Evolutionary conservation across 2,797 vertebrate species (phyloP).

Genomic region (Arctocebus calabarensis): DNA sequence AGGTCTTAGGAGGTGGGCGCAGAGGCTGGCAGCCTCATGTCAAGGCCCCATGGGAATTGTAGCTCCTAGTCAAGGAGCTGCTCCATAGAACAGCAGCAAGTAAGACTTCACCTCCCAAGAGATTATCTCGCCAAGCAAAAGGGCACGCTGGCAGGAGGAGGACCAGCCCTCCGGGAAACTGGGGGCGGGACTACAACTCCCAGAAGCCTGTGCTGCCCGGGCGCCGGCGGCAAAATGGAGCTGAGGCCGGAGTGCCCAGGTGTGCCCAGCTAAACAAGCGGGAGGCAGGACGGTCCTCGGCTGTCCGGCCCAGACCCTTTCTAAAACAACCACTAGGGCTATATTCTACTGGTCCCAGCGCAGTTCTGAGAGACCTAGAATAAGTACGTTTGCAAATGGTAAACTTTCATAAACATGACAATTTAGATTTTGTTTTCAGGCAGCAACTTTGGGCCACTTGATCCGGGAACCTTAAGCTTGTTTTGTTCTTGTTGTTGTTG

Average conservation of each 20-base stretch:
- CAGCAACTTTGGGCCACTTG: background rate
- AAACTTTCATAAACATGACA: background rate
- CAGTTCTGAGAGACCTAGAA: background rate
- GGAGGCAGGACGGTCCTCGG: fast-evolving
- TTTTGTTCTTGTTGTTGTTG: background rate
- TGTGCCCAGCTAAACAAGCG: background rate
- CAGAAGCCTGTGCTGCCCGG: background rate
- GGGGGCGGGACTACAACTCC: conserved; percentile 11
- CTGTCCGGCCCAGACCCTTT: background rate
- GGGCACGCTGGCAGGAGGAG: background rate
- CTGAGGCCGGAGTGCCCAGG: fast-evolving
- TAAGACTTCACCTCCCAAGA: conserved; percentile 68
- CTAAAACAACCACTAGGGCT: background rate
- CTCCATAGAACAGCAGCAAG: fast-evolving
- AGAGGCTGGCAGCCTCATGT: background rate
- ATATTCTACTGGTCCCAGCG: background rate
- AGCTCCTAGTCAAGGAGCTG: background rate
- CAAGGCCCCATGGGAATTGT: background rate
- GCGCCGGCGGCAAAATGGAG: fast-evolving
- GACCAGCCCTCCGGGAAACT: background rate
- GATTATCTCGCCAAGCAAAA: background rate
- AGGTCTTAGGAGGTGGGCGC: background rate
- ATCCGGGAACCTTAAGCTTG: background rate
- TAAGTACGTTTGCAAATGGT: background rate
- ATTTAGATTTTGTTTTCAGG: background rate